These are phyloP conservation scores for Drosophila kikkawai DNA, from an alignment of 1,140 invertebrate genomes.

Conservation along the genomic window DNA sequence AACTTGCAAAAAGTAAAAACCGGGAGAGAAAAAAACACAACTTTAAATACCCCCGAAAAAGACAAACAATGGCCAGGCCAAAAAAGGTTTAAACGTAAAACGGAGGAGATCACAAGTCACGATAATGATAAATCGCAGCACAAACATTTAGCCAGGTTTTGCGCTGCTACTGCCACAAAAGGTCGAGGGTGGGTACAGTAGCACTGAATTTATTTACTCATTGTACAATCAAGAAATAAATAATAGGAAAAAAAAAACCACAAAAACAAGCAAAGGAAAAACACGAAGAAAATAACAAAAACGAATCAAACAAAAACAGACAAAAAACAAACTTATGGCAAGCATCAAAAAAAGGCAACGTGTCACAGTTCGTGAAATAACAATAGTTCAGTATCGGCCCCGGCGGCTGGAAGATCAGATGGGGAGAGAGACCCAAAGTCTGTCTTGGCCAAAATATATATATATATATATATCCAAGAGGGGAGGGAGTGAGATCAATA, in stretches of 20 bases:
- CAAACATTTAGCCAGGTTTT: conserved; percentile 73
- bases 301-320: conserved; percentile 1
- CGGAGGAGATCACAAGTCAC: conserved; percentile 84
- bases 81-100: conserved; percentile 70
- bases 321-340: conserved; percentile 47
- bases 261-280: conserved; percentile 36
- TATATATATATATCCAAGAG: conserved; percentile 2
- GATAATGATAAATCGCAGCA: conserved; percentile 84
- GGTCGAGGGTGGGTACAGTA: conserved; percentile 83
- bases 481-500: conserved; percentile 58
- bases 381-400: conserved; percentile 81
- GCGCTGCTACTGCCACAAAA: conserved; percentile 73
- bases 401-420: conserved; percentile 73
- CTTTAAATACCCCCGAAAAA: conserved; percentile 43
- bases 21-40: conserved; percentile 22
- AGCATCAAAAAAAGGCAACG: conserved; percentile 61
- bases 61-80: conserved; percentile 50
- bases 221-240: conserved; percentile 83
- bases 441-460: conserved; percentile 22
- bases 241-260: conserved; percentile 60
- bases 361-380: conserved; percentile 84
- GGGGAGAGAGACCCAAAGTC: conserved; percentile 22
- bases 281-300: conserved; percentile 27
- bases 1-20: conserved; percentile 63
- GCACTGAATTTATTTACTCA: conserved; percentile 80